These are phyloP conservation scores for Tadarida brasiliensis DNA, from an alignment of 2,797 vertebrate genomes.

Conservation along the genomic window DNA sequence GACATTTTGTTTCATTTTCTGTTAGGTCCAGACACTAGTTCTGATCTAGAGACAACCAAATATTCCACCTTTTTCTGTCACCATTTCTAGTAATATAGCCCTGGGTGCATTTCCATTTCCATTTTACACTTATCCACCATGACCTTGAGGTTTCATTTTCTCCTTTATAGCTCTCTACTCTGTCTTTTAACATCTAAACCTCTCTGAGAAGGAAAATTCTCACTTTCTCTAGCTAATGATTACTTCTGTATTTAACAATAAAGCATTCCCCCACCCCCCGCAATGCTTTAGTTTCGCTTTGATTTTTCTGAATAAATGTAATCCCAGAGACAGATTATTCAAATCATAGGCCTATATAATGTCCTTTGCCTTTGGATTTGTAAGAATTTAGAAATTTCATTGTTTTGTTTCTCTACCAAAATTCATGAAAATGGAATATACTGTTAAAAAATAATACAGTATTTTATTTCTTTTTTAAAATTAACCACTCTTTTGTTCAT, in stretches of 20 bases:
- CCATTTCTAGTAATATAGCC: not conserved
- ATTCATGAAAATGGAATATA: not conserved
- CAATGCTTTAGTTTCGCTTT: slow-evolving; percentile 4
- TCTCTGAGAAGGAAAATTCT: slow-evolving; percentile 31
- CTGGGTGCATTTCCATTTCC: not conserved
- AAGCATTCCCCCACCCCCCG: not conserved
- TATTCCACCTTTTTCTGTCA: not conserved
- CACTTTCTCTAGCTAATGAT: slow-evolving; percentile 38
- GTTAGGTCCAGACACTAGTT: not conserved
- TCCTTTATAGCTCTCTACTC: not conserved
- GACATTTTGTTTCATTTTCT: not conserved
- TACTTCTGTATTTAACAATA: slow-evolving; percentile 46
- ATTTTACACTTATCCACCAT: not conserved
- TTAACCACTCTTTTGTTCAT: not conserved
- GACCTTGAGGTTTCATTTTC: not conserved
- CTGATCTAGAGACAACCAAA: not conserved
- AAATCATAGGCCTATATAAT: not conserved
- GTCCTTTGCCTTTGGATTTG: slow-evolving; percentile 16
- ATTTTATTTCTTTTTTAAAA: not conserved
- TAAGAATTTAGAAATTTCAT: not conserved
- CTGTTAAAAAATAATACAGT: not conserved
- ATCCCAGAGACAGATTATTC: not conserved
- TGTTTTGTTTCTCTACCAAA: slow-evolving; percentile 11
- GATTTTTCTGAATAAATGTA: slow-evolving; percentile 66
- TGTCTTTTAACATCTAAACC: slow-evolving; percentile 45